These are phyloP conservation scores for Cepaea hortensis DNA, from an alignment of 2,888 invertebrate species.

Conservation along the genomic window DNA sequence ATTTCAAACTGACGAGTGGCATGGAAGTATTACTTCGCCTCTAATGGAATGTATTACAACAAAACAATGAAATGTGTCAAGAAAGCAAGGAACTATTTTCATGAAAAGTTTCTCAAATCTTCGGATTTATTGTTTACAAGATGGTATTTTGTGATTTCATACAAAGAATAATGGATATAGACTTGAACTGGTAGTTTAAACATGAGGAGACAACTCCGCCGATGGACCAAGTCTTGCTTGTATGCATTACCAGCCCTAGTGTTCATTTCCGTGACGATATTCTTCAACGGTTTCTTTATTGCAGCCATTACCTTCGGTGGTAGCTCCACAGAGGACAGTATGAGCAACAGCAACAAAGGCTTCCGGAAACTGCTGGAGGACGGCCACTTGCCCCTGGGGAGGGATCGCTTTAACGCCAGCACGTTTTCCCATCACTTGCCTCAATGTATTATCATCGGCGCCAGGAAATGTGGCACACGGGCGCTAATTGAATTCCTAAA, in stretches of 20 bases:
- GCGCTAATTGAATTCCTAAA: conserved; percentile 76
- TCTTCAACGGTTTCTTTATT: conserved; percentile 58
- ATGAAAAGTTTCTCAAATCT: background rate
- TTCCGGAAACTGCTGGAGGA: conserved; percentile 57
- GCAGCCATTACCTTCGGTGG: conserved; percentile 54
- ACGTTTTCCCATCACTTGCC: conserved; percentile 72
- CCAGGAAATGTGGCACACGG: conserved; percentile 77
- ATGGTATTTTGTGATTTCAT: background rate
- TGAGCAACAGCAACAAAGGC: conserved; percentile 50
- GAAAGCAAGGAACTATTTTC: background rate
- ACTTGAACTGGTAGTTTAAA: background rate
- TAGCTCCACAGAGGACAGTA: conserved; percentile 47
- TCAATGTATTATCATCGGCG: conserved; percentile 77
- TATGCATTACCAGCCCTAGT: conserved; percentile 42
- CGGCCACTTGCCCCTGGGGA: conserved; percentile 52
- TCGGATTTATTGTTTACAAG: background rate
- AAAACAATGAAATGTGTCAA: background rate
- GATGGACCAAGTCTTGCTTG: conserved; percentile 55
- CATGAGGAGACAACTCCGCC: conserved; percentile 53
- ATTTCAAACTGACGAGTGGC: background rate
- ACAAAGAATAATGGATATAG: background rate
- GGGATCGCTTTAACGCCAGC: conserved; percentile 55
- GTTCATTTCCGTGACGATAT: conserved; percentile 57
- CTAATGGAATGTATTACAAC: background rate
- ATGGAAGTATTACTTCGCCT: background rate